These are phyloP conservation scores for Cydia amplana DNA, from an alignment of 1,140 invertebrate species.

Conservation along the genomic window DNA sequence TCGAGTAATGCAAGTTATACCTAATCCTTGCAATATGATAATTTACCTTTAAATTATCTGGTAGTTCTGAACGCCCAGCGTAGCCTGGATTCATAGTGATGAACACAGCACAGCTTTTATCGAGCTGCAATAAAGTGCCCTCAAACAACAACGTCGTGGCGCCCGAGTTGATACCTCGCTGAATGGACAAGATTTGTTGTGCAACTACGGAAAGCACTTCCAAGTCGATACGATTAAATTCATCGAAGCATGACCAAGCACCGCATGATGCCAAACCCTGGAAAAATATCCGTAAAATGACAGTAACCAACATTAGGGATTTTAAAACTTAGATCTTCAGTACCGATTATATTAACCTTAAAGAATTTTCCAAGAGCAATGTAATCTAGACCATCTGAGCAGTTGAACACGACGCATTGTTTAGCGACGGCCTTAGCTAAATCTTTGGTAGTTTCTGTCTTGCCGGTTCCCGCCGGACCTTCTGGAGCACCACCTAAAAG, in stretches of 20 bases:
- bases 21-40: background rate
- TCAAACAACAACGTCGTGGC: slow-evolving; percentile 90
- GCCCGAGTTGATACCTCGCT: slow-evolving; percentile 88
- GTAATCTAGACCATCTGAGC: slow-evolving; percentile 95
- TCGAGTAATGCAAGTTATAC: too few relatives aligned
- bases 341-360: slow-evolving; percentile 82
- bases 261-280: slow-evolving; percentile 95
- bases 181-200: slow-evolving; percentile 92
- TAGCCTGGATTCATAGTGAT: slow-evolving; percentile 99
- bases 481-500: slow-evolving; percentile 91
- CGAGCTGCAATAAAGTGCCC: slow-evolving; percentile 91
- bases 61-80: slow-evolving; percentile 93
- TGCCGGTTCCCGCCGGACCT: slow-evolving; percentile 97
- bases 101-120: slow-evolving; percentile 96
- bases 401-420: slow-evolving; percentile 98
- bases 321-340: background rate
- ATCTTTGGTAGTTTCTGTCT: slow-evolving; percentile 98
- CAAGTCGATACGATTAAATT: slow-evolving; percentile 93
- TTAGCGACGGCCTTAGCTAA: slow-evolving; percentile 97
- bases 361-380: slow-evolving; percentile 97
- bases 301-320: background rate
- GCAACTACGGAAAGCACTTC: slow-evolving; percentile 96
- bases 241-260: slow-evolving; percentile 98
- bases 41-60: slow-evolving; percentile 94
- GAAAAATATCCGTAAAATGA: slow-evolving; percentile 29